Percentiles rank a stretch among this genome's conserved stretches.
phyloP scores from a whole-genome alignment of 2,888 invertebrate genomes.

The Tenthredo scrophulariae region DNA sequence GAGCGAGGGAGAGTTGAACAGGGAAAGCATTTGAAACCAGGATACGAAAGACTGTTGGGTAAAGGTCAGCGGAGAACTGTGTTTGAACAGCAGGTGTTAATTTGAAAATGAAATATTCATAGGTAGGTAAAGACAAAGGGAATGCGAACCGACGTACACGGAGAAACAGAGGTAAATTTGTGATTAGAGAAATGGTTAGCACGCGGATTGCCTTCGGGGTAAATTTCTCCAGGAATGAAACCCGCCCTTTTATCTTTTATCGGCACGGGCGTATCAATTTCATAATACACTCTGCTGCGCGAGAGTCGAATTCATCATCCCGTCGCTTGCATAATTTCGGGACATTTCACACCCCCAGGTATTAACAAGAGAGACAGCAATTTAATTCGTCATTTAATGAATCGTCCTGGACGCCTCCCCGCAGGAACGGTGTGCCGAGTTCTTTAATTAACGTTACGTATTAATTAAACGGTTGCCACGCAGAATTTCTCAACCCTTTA shows the following conservation, averaged over 20 bases:
- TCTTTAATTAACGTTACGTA: slow-evolving; percentile 47
- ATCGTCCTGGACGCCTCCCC: neutral
- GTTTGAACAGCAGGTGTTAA: neutral
- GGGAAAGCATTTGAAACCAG: slow-evolving; percentile 22
- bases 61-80: neutral
- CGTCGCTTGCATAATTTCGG: neutral
- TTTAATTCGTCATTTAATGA: slow-evolving; percentile 46
- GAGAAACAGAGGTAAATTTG: neutral
- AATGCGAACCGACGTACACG: neutral
- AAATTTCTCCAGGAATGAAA: neutral
- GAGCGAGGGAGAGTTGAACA: neutral
- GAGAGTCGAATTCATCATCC: neutral
- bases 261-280: neutral
- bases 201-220: neutral
- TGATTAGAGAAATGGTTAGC: neutral
- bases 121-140: neutral
- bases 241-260: neutral
- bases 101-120: slow-evolving; percentile 25
- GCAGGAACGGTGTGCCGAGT: slow-evolving; percentile 5
- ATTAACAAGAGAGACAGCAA: slow-evolving; percentile 34
- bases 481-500: slow-evolving; percentile 38
- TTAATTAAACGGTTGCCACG: slow-evolving; percentile 47
- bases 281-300: neutral
- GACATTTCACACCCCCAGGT: neutral
- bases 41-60: slow-evolving; percentile 5